Evolutionary conservation across 2,888 invertebrate species (phyloP).

Genomic region (Schizotus pectinicornis): DNA sequence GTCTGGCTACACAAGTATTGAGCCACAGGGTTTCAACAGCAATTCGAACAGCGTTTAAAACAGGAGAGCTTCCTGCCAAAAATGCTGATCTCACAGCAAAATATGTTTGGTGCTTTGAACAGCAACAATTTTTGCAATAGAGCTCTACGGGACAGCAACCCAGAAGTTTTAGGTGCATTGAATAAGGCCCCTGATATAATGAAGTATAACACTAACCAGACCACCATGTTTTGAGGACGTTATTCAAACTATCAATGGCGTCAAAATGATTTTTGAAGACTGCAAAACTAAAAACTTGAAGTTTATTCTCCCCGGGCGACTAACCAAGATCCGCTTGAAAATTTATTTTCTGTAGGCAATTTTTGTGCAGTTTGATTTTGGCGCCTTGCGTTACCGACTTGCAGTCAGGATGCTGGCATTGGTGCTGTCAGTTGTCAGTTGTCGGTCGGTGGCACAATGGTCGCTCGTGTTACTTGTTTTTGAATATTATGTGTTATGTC

Average conservation of each 20-base stretch:
- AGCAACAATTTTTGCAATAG: conserved; percentile 13
- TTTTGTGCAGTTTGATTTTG: too few relatives aligned
- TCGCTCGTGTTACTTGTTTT: too few relatives aligned
- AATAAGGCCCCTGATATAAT: background rate
- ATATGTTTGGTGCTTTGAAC: conserved; percentile 30
- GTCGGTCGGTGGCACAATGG: too few relatives aligned
- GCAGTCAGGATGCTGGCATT: too few relatives aligned
- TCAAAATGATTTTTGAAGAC: conserved; percentile 14
- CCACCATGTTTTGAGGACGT: conserved; percentile 29
- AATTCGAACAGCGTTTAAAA: conserved; percentile 19
- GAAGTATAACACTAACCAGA: background rate
- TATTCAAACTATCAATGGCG: conserved; percentile 7
- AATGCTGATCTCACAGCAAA: conserved; percentile 20
- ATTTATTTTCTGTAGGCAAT: conserved; percentile 31
- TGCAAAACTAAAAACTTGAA: background rate
- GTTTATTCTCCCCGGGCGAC: conserved; percentile 4
- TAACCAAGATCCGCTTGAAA: conserved; percentile 29
- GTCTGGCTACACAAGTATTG: conserved; percentile 26
- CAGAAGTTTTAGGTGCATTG: conserved; percentile 2
- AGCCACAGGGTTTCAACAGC: conserved; percentile 26
- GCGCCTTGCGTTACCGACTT: too few relatives aligned
- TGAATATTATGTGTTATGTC: too few relatives aligned
- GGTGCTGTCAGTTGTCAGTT: too few relatives aligned
- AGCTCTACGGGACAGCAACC: conserved; percentile 2
- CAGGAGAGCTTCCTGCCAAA: conserved; percentile 12